These are phyloP conservation scores for Trypoxylon attenuatum DNA, from an alignment of 2,888 invertebrate genomes.

Conservation along the genomic window DNA sequence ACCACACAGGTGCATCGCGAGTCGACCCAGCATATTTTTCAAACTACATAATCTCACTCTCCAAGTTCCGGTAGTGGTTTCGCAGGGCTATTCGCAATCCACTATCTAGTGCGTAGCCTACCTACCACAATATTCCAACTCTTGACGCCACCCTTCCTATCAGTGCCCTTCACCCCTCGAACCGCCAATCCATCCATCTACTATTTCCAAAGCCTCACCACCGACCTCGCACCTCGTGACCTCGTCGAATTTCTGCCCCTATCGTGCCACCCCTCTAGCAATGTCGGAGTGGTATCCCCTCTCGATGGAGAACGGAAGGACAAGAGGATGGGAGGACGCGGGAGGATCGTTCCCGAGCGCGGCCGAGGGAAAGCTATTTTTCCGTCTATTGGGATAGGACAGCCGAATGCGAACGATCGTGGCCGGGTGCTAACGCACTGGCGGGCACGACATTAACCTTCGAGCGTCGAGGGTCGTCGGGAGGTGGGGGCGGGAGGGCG, in stretches of 20 bases:
- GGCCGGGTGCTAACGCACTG: constrained; percentile 22
- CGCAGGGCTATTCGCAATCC: constrained; percentile 37
- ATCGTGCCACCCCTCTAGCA: not conserved
- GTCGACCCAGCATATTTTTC: too few species aligned
- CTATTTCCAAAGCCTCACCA: not conserved
- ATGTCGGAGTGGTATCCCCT: too few species aligned
- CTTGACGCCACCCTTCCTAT: constrained; percentile 20
- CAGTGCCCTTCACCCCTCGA: not conserved
- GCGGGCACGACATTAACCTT: constrained; percentile 52
- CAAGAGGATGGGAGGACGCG: too few species aligned
- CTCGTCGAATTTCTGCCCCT: not conserved
- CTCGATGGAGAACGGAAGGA: too few species aligned
- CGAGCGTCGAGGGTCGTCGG: constrained; percentile 26
- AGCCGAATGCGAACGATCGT: constrained; percentile 9
- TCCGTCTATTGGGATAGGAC: constrained; percentile 60
- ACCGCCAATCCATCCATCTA: not conserved
- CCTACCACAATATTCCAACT: constrained; percentile 62
- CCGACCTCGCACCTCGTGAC: not conserved
- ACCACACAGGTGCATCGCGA: too few species aligned
- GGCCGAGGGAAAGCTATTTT: constrained; percentile 54
- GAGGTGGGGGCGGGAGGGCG: not conserved
- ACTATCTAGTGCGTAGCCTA: constrained; percentile 63
- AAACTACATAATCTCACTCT: too few species aligned
- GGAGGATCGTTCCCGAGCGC: not conserved
- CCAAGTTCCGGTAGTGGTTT: constrained; percentile 20